A percentile compares a stretch with the other conserved stretches of the same genome.
phyloP scores from a whole-genome alignment of 2,113 vertebrate genomes.

The Atlantisia rogersi region DNA sequence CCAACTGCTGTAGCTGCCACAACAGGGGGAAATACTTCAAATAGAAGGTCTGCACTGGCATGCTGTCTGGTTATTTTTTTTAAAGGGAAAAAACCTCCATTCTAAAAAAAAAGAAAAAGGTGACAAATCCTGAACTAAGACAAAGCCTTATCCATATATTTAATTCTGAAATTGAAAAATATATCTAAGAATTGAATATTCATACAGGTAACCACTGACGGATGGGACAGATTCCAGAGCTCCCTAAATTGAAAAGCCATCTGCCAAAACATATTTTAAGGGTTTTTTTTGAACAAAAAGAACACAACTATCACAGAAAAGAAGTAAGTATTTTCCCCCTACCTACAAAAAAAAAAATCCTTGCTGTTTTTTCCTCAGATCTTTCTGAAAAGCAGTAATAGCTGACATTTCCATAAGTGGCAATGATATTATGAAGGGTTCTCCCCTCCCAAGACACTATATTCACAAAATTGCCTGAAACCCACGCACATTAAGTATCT shows the following conservation, averaged over 20 bases:
- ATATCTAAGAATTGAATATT: not conserved
- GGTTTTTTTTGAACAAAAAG: not conserved
- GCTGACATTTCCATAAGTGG: not conserved
- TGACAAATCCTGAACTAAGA: not conserved
- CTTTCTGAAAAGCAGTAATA: not conserved
- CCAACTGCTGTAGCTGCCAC: not conserved
- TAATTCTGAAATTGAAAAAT: not conserved
- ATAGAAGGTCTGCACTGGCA: not conserved
- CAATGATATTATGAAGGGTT: not conserved
- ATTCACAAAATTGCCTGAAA: conserved; percentile 6
- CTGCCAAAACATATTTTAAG: not conserved
- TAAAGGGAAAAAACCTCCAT: not conserved
- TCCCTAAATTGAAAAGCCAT: not conserved
- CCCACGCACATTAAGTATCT: not conserved
- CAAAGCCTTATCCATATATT: not conserved
- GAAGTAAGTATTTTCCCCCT: not conserved
- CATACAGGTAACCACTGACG: not conserved
- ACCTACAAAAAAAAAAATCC: not conserved
- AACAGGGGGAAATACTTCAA: not conserved
- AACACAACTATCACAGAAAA: not conserved
- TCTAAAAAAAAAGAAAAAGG: not conserved
- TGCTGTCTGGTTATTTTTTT: not conserved
- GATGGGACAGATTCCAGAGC: not conserved
- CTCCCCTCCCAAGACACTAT: not conserved
- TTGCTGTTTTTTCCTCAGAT: not conserved